Conservation (phyloP, 2,888 invertebrate species). For the Noctua janthina region DNA sequence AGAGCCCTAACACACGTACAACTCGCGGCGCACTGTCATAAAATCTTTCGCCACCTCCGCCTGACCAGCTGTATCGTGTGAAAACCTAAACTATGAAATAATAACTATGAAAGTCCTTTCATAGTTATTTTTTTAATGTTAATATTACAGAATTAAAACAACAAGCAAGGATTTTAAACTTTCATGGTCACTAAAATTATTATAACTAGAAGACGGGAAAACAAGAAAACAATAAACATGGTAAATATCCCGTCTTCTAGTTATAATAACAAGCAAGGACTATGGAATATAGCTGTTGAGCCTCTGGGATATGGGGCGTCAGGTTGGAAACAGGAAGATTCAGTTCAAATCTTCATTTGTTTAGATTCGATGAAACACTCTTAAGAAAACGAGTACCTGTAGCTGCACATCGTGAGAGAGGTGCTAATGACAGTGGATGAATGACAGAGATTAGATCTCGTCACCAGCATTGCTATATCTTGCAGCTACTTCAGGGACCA, state of each 20-base stretch:
- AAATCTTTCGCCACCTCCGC: not conserved
- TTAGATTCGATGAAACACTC: not conserved
- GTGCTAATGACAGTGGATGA: too few species aligned
- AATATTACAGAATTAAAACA: not conserved
- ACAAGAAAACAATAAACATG: too few species aligned
- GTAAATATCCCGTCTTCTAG: too few species aligned
- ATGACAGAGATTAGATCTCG: too few species aligned
- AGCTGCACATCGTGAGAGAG: not conserved
- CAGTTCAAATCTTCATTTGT: not conserved
- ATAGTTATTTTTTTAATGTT: not conserved
- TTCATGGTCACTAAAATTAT: too few species aligned
- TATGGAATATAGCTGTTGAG: not conserved
- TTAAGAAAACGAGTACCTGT: too few species aligned
- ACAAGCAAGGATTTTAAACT: not conserved
- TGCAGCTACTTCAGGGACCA: not conserved
- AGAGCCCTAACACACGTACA: not conserved
- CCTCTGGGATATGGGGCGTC: not conserved
- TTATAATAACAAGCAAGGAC: not conserved
- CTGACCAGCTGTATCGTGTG: not conserved
- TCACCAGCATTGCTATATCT: not conserved
- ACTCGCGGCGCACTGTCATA: not conserved
- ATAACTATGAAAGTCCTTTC: not conserved
- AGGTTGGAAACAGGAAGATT: not conserved
- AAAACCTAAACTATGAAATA: not conserved
- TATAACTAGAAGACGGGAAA: too few species aligned